These are phyloP conservation scores for Sylvia borin DNA, from an alignment of 2,797 vertebrate species.

Conservation along the genomic window DNA sequence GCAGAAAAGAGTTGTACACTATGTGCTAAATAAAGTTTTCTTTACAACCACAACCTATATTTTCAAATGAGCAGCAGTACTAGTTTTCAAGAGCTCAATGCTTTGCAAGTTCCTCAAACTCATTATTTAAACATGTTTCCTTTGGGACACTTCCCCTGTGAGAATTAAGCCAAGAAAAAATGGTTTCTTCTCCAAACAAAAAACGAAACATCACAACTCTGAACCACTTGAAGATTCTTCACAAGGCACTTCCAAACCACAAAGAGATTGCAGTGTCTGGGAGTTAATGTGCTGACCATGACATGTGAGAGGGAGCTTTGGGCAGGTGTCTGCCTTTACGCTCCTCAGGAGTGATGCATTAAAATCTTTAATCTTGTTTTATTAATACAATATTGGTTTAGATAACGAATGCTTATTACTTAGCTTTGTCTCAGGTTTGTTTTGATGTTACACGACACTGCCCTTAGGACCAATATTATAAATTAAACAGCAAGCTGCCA, in stretches of 20 bases:
- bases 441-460: background rate
- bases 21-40: background rate
- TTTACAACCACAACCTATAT: background rate
- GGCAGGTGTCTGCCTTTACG: background rate
- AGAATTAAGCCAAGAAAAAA: background rate
- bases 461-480: constrained; percentile 52
- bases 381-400: constrained; percentile 17
- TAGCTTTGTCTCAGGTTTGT: constrained; percentile 9
- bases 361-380: background rate
- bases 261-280: background rate
- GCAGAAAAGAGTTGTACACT: background rate
- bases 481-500: constrained; percentile 49
- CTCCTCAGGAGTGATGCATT: background rate
- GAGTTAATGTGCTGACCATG: background rate
- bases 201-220: background rate
- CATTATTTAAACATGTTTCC: background rate
- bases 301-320: background rate
- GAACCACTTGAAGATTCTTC: background rate
- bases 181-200: background rate
- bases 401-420: constrained; percentile 2
- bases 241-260: background rate
- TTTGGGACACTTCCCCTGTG: background rate
- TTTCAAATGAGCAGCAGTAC: background rate
- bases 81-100: background rate
- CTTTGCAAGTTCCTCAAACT: background rate